Conservation (phyloP, 1,140 invertebrate species). For the Drosophila novamexicana region DNA sequence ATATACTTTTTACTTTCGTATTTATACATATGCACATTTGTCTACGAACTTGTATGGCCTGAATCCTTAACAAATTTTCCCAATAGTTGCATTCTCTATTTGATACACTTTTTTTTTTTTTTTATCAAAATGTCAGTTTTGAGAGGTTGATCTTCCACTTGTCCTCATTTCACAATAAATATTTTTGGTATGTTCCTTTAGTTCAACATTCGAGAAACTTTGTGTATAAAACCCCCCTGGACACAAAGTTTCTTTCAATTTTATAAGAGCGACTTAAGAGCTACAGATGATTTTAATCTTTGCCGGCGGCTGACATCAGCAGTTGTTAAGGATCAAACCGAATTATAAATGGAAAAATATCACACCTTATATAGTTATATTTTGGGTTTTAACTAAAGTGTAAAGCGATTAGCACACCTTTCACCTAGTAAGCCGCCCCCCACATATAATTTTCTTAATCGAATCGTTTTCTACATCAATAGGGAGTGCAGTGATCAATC, state of each 20-base stretch:
- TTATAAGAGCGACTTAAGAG: background rate
- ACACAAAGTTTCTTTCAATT: constrained; percentile 6
- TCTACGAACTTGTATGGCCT: constrained; percentile 27
- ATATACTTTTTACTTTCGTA: constrained; percentile 4
- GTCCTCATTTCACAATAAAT: constrained; percentile 22
- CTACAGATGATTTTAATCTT: constrained; percentile 2
- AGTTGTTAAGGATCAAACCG: background rate
- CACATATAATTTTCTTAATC: background rate
- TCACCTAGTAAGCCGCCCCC: background rate
- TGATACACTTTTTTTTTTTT: constrained; percentile 6
- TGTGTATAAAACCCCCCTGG: background rate
- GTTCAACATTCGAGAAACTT: background rate
- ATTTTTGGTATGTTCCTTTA: background rate
- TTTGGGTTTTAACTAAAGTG: constrained; percentile 9
- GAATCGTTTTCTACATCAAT: constrained; percentile 10
- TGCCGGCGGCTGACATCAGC: background rate
- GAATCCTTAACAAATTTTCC: constrained; percentile 41
- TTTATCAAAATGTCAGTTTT: constrained; percentile 39
- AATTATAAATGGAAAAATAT: constrained; percentile 36
- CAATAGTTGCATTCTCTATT: constrained; percentile 17
- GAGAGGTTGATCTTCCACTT: constrained; percentile 11
- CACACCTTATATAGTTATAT: constrained; percentile 42
- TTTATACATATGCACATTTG: constrained; percentile 16
- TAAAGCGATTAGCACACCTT: background rate
- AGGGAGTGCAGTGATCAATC: constrained; percentile 41